A percentile compares a stretch with the other conserved stretches of the same genome.
These are phyloP conservation scores for Pseudococcus jackbeardsleyi DNA, from an alignment of 2,888 invertebrate genomes.

Conservation along the genomic window DNA sequence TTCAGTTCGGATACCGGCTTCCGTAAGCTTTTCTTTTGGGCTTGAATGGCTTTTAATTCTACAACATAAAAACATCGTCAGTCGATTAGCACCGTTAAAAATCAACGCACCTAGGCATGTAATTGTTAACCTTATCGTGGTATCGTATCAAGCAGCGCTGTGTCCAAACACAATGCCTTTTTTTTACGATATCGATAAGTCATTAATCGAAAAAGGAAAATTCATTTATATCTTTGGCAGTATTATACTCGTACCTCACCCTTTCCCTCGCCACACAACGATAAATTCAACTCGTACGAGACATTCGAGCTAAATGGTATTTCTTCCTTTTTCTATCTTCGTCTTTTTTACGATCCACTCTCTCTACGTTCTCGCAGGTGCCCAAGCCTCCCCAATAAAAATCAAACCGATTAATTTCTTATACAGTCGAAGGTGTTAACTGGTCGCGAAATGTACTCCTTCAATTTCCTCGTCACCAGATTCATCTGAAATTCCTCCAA, in stretches of 20 bases:
- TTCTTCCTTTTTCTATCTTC: neutral
- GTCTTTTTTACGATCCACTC: neutral
- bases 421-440: neutral
- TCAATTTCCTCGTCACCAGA: no score
- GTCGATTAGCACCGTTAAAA: conserved; percentile 23
- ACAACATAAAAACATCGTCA: conserved; percentile 64
- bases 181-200: conserved; percentile 16
- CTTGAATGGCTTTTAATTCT: conserved; percentile 71
- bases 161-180: neutral
- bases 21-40: conserved; percentile 69
- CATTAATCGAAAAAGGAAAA: neutral
- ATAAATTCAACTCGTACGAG: conserved; percentile 22
- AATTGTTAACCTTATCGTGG: conserved; percentile 9
- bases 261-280: neutral
- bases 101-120: neutral
- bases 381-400: neutral
- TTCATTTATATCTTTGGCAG: conserved; percentile 11
- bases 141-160: no score
- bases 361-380: neutral
- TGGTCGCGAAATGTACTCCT: conserved; percentile 16
- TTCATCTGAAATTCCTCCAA: neutral
- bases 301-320: neutral
- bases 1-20: conserved; percentile 68
- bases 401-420: neutral
- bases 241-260: neutral